phyloP scores from a whole-genome alignment of 2,113 vertebrate species.

The Dunckerocampus dactyliophorus region DNA sequence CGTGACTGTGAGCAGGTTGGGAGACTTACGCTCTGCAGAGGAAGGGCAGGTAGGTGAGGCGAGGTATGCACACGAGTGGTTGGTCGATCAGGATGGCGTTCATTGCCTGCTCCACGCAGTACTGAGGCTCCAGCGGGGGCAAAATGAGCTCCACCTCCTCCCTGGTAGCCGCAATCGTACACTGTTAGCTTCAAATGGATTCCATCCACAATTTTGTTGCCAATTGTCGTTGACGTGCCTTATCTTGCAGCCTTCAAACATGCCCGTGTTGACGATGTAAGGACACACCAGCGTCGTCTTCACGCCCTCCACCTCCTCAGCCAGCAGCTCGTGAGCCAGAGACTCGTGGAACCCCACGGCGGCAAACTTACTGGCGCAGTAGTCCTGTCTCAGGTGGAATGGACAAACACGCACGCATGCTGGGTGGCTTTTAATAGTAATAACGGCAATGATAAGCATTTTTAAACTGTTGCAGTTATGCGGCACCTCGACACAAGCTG shows the following conservation, averaged over 20 bases:
- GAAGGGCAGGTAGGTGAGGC: conserved; percentile 52
- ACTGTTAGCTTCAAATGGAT: background rate
- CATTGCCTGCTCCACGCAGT: conserved; percentile 63
- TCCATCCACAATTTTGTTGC: no score
- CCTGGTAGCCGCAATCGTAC: conserved; percentile 22
- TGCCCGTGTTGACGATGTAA: conserved; percentile 64
- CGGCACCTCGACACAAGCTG: conserved; percentile 58
- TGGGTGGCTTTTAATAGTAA: background rate
- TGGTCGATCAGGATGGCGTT: conserved; percentile 64
- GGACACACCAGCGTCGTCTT: conserved; percentile 69
- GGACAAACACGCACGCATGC: background rate
- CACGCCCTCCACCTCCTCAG: conserved; percentile 59
- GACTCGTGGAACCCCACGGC: conserved; percentile 71
- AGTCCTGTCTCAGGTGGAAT: conserved; percentile 53
- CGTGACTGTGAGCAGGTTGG: background rate
- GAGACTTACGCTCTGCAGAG: conserved; percentile 53
- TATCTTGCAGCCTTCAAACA: conserved; percentile 64
- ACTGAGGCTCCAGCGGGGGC: conserved; percentile 54
- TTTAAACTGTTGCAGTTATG: background rate
- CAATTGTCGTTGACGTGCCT: conserved; percentile 30
- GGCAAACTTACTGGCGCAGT: conserved; percentile 72
- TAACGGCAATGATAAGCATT: background rate
- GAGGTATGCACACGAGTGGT: conserved; percentile 54
- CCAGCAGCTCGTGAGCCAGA: conserved; percentile 65
- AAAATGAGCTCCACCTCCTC: conserved; percentile 51